Base-by-base conservation (phyloP, 2,113 vertebrate genomes). In the Otus sunia region DNA sequence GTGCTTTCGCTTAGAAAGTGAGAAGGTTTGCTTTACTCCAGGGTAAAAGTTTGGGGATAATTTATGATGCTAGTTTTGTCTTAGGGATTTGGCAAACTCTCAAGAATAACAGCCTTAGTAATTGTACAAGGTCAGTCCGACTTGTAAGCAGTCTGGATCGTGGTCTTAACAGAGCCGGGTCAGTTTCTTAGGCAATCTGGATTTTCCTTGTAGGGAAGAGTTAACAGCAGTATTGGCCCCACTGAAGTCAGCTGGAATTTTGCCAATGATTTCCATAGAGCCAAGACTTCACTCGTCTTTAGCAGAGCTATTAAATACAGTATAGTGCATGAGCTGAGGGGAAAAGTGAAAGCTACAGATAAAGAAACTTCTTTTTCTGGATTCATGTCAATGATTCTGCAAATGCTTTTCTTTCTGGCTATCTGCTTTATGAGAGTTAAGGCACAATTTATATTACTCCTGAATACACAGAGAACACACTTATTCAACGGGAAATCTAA, bases 61-160 rank as follows among this genome's bases (percentile, higher is more conserved):
- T 84, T 97, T 92, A 66, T 79, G 73, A 53, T 56, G 32, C 53
- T 85, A 81, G 79, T 87, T 96, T 95, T 95, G 69, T 94, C 84
- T 87, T 85, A 69, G 62, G 53, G 66, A 72, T 87, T 87, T 95
- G 94, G 94, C 86, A 88, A 64, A 87, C 59, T 92, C 49, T 92
- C 95, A 94, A 92, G 80, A 96, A 94, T 60, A 95, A 87, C 66
- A 94, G 63, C 67, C 55, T 66, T 50, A 9, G 27, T 87, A 81
- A 75, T 79, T 55, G 50, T 47, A 47, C 69, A 45, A 76, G 82
- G 71, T 73, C 81, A 82, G 50, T 63, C 86, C n/a, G 88, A n/a
- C 69, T 87, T 56, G 66, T 68, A 53, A 75, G 77, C 80, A 68
- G 68, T 41, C 83, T 92, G 73, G 53, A 66, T 25, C 11, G 8